These are phyloP conservation scores for Gorsachius goisagi DNA, from an alignment of 2,113 vertebrate genomes.

Conservation along the genomic window DNA sequence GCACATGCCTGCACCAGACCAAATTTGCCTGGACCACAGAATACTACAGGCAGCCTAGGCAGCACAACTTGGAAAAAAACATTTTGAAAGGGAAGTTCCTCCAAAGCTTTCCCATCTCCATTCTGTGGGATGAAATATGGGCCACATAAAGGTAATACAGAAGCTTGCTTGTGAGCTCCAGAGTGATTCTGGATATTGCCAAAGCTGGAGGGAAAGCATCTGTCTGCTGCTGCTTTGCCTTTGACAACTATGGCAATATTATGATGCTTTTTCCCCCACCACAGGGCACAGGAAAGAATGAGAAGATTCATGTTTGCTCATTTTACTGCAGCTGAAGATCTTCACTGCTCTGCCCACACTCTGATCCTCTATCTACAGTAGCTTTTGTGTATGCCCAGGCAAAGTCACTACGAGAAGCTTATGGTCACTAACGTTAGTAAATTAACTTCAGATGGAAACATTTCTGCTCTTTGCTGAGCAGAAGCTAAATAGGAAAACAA, in stretches of 20 bases:
- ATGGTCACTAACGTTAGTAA: background rate
- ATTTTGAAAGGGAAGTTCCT: background rate
- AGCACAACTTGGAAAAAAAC: background rate
- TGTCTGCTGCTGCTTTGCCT: background rate
- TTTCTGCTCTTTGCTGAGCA: background rate
- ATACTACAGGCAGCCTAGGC: background rate
- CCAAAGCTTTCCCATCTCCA: background rate
- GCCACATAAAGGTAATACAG: background rate
- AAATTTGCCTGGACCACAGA: background rate
- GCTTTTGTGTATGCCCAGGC: background rate
- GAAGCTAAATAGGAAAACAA: background rate
- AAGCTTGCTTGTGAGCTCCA: background rate
- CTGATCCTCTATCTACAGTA: background rate
- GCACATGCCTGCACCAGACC: background rate
- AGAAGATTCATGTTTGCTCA: background rate
- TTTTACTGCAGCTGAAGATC: background rate
- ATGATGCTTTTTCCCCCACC: background rate
- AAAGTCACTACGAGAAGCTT: background rate
- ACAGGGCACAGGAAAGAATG: background rate
- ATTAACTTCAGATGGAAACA: background rate
- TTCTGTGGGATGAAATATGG: background rate
- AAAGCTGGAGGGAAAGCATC: background rate
- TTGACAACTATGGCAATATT: background rate
- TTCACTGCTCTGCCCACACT: background rate
- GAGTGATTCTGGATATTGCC: background rate